Evolutionary conservation across 2,888 invertebrate genomes (phyloP), one percentile per base, ranked within the genome.

Genomic region (Thymelicus sylvestris): DNA sequence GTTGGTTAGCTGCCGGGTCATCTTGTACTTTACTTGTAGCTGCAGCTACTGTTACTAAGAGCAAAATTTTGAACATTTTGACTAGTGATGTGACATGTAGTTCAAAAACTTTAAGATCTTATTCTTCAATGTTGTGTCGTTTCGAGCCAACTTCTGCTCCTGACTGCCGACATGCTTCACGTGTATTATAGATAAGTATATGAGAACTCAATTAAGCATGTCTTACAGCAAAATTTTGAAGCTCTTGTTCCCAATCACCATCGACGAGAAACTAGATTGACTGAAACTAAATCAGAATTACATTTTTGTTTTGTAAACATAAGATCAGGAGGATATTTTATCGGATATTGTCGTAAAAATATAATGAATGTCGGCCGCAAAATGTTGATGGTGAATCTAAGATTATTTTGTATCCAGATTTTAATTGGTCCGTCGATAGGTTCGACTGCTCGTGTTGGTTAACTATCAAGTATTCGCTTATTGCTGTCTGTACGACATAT

Each of bases 1-100:
- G 81, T 74, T 87, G 87, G n/a, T 70, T 47, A 7, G 65, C 65
- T 0, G 69, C 69, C 0, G 70, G 70, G 13, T 70, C 65, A 65
- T 65, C 65, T 12, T 70, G 65, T 19, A 19, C 0, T 12, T 60
- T 60, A 38, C 50, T 65, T 2, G 50, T 60, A 7, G 65, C 65
- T 10, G 31, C 31, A 7, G 52, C 70, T 12, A 48, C 0, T n/a
- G n/a, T 6, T 6, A 50, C 64, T 13, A 50, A 8, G 2, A 66
- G 13, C 44, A 71, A 15, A 50, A 71, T 44, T 61, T 52, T 65
- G 12, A 65, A 15, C 70, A 71, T 71, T 19, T 41, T 48, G 61
- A 61, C 66, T 31, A 48, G 48, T n/a, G 12, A 5, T n/a, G 48
- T 48, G 48, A 48, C 41, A 13, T 47, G 48, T 48, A 47, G 44